Evolutionary conservation across 1,140 invertebrate genomes (phyloP), one percentile per base, ranked within the genome.

Genomic region (Drosophila carrolli): DNA sequence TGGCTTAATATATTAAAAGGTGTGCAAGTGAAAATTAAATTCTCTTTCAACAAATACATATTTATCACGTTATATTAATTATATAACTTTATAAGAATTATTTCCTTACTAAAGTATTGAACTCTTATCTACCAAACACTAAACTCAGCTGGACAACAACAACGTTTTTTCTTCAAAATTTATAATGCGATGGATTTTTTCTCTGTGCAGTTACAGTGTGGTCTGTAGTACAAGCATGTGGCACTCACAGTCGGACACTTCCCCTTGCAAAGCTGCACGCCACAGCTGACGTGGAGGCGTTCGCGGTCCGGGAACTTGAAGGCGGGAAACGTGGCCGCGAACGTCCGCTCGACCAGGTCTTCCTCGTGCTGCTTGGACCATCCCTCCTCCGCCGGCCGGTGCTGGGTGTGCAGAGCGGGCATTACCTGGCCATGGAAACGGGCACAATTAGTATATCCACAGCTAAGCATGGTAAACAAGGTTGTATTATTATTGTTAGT

Each of bases 281-380:
- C 93, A 93, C 95, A 95, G 50, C 94, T 94, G 11, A 97, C 93
- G 91, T 96, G 96, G 10, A 97, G 91, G 57, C 95, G 94, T 55
- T 95, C 95, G 70, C 95, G 93, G 78, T 96, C 96, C 13, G 96
- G 96, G 93, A 97, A 97, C 82, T 96, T 96, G 78, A 97, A 97
- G 6, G 96, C 96, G 10, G 95, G 94, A 93, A 97, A 97, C 35
- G 94, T 95, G 0, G 95, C 94, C 13, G 93, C 92, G 37, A 92
- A 92, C 48, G 86, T 88, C 32, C 90, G 91, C 73, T 92, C 90
- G 46, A 92, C 82, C 37, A 92, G 66, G 79, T 92, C 92, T 78
- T 92, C 92, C 67, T 91, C 86, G 32, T 82, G 72, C 59, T 90
- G 86, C 63, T 92, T 92, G 27, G 92, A 92, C 92, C 92, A 92